Conservation (phyloP, 2,888 invertebrate species). For the Trypoxylon attenuatum region DNA sequence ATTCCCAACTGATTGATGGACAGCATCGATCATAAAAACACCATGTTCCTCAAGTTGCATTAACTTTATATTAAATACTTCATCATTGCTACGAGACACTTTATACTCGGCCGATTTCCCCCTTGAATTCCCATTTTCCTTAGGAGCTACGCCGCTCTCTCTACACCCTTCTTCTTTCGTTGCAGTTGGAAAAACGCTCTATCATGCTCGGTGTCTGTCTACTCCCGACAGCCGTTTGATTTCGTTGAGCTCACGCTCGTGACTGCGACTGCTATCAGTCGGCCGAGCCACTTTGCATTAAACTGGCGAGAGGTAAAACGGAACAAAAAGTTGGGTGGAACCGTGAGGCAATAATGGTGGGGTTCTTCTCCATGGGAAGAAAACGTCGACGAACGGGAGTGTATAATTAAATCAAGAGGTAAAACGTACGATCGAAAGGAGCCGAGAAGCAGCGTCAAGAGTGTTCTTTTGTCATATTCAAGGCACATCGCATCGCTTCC, state of each 20-base stretch:
- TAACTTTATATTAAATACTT: conserved; percentile 63
- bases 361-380: too few relatives aligned
- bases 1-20: conserved; percentile 52
- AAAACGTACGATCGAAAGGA: too few relatives aligned
- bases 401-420: too few relatives aligned
- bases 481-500: too few relatives aligned
- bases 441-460: too few relatives aligned
- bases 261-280: background rate
- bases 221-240: background rate
- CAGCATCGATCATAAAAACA: conserved; percentile 58
- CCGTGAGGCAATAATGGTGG: too few relatives aligned
- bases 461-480: too few relatives aligned
- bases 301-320: too few relatives aligned
- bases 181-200: background rate
- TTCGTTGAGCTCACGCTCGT: too few relatives aligned
- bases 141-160: too few relatives aligned
- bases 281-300: background rate
- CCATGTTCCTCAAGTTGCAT: conserved; percentile 42
- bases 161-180: background rate
- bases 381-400: too few relatives aligned
- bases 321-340: too few relatives aligned
- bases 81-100: conserved; percentile 52
- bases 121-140: background rate
- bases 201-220: background rate
- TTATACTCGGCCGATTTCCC: conserved; percentile 24